Base-by-base conservation (phyloP, 2,888 invertebrate species). In the Temnothorax ravouxi region DNA sequence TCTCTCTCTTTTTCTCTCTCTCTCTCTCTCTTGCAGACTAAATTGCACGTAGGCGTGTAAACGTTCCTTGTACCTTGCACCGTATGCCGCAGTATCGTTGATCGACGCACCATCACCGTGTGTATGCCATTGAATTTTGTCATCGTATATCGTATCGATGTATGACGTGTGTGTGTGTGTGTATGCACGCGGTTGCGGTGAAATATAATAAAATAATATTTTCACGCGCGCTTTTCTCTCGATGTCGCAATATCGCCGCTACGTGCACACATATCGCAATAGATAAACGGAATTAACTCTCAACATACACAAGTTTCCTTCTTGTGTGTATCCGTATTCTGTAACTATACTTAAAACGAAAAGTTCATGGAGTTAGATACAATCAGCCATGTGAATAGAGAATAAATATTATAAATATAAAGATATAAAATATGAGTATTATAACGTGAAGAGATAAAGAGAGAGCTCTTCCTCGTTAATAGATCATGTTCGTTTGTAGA, bases 41-140 rank as follows among this genome's bases (percentile, higher is more conserved):
- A 86, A 87, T 83, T 86, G 85, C 80, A 83, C 81, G 72, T 79
- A 84, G 75, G 84, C 81, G 76, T 66, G 69, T 77, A 77, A 66
- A 77, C 66, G 85, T 82, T 85, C 79, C 85, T 84, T 59, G 81
- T 84, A 83, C 74, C 4, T 13, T 13, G 77, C 83, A 67, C 62
- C 84, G 85, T 80, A 83, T 88, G 79, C 72, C 83, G 72, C 76
- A 76, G 79, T 76, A 64, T 83, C 83, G 79, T 84, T 82, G 84
- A 69, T 75, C 80, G 81, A 77, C 81, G 79, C 76, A 85, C 72
- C 71, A 50, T 74, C 52, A 25, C 34, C 82, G 83, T 74, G 47
- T 41, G 79, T 62, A 52, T 62, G 82, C 84, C 77, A 87, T 85
- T 82, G 75, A 87, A 77, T 75, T 66, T 85, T 85, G 54, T 75